Percentiles rank a stretch among this genome's conserved stretches.
Conservation (phyloP, 1,140 invertebrate species). For the Bombyx mandarina region DNA sequence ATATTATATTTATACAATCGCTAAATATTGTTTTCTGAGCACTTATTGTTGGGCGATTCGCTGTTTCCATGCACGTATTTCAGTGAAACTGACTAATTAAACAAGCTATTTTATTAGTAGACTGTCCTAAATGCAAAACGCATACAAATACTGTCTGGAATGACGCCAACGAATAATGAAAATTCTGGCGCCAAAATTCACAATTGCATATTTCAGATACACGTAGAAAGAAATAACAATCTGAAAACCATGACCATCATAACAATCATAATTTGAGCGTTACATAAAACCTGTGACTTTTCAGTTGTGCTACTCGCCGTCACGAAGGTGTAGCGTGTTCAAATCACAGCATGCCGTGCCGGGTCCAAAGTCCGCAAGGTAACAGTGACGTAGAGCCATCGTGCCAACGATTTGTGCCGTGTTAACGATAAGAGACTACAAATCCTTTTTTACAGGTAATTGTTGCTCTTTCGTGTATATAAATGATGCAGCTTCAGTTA, state of each 20-base stretch:
- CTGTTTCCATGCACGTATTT: constrained; percentile 4
- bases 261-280: constrained; percentile 5
- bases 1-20: background rate
- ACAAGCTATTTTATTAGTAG: background rate
- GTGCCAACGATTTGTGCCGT: constrained; percentile 25
- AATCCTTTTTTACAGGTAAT: too few relatives aligned
- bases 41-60: too few relatives aligned
- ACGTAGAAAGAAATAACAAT: background rate
- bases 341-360: constrained; percentile 25
- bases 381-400: constrained; percentile 33
- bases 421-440: too few relatives aligned
- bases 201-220: background rate
- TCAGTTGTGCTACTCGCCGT: constrained; percentile 2
- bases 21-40: background rate
- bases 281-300: background rate
- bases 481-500: too few relatives aligned
- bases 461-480: too few relatives aligned
- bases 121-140: constrained; percentile 29
- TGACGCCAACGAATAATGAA: constrained; percentile 14
- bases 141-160: constrained; percentile 18
- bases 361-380: constrained; percentile 67
- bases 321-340: constrained; percentile 42
- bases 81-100: constrained; percentile 3
- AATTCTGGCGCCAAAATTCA: constrained; percentile 28
- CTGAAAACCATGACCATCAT: constrained; percentile 4